A percentile compares a stretch with the other conserved stretches of the same genome.
Conservation (phyloP, 2,113 vertebrate genomes). For the Camelus dromedarius region DNA sequence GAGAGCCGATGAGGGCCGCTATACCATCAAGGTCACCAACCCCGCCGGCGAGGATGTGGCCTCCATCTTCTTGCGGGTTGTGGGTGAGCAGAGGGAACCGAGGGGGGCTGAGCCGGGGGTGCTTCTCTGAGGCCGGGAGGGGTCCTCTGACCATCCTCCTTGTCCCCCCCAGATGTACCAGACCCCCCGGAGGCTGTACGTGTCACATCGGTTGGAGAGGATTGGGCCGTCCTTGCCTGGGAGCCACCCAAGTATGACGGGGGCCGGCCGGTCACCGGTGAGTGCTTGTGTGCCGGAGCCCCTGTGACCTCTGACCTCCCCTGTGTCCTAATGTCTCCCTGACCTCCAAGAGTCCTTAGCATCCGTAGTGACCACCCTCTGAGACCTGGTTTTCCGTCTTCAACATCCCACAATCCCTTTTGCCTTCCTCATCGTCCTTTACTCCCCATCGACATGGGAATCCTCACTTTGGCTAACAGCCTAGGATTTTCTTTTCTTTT, state of each 20-base stretch:
- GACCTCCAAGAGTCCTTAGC: background rate
- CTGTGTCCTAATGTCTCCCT: background rate
- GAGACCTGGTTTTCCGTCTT: background rate
- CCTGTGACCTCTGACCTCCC: background rate
- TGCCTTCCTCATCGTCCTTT: background rate
- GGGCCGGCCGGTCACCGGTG: constrained; percentile 92
- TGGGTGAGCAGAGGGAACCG: constrained; percentile 85
- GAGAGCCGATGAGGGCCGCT: constrained; percentile 88
- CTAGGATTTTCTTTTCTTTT: background rate
- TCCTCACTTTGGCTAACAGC: background rate
- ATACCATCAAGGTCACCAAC: constrained; percentile 93
- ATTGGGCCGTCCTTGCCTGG: constrained; percentile 91
- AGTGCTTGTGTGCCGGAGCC: background rate
- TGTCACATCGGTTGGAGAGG: constrained; percentile 92
- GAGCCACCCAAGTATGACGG: constrained; percentile 92
- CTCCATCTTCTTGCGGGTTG: constrained; percentile 89
- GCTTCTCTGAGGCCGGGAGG: fast-evolving
- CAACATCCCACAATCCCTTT: background rate
- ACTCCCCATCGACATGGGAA: background rate
- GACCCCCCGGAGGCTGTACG: constrained; percentile 91
- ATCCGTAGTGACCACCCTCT: background rate
- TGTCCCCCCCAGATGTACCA: constrained; percentile 89
- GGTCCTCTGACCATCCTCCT: background rate
- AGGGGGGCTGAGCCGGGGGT: background rate
- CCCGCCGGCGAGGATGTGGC: constrained; percentile 92